Evolutionary conservation across 2,113 vertebrate genomes (phyloP).

Genomic region (Aegithalos caudatus): DNA sequence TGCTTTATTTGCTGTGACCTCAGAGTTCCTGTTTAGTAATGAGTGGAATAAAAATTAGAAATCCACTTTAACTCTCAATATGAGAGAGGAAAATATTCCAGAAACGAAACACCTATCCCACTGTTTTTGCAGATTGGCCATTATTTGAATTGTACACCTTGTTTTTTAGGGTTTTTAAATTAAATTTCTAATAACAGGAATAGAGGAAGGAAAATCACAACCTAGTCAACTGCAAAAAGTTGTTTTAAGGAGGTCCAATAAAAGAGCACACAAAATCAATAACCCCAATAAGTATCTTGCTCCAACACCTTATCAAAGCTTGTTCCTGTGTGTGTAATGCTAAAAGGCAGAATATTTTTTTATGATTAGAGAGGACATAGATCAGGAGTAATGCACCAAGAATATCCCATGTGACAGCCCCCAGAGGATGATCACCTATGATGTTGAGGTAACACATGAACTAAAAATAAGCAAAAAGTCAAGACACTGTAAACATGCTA

Average conservation of each 20-base stretch:
- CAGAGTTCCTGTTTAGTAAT: slow-evolving; percentile 75
- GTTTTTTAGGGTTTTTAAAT: neutral
- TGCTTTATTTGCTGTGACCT: slow-evolving; percentile 81
- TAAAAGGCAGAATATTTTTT: neutral
- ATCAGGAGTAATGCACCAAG: neutral
- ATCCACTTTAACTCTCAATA: slow-evolving; percentile 54
- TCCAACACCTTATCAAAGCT: neutral
- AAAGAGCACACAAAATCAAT: neutral
- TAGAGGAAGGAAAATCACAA: neutral
- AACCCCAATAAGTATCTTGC: neutral
- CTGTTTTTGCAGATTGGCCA: neutral
- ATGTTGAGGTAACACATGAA: neutral
- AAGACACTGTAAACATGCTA: neutral
- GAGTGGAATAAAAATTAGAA: slow-evolving; percentile 77
- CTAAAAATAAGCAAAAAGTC: neutral
- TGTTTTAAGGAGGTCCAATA: neutral
- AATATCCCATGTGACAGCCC: neutral
- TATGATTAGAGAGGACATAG: neutral
- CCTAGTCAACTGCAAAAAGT: neutral
- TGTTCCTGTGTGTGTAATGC: neutral
- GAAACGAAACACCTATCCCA: slow-evolving; percentile 15
- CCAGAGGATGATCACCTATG: neutral
- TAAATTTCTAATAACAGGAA: neutral
- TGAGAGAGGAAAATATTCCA: slow-evolving; percentile 36
- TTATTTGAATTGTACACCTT: neutral